Evolutionary conservation across 2,797 vertebrate species (phyloP), one percentile per base, ranked within the genome.

Genomic region (Miichthys miiuy): DNA sequence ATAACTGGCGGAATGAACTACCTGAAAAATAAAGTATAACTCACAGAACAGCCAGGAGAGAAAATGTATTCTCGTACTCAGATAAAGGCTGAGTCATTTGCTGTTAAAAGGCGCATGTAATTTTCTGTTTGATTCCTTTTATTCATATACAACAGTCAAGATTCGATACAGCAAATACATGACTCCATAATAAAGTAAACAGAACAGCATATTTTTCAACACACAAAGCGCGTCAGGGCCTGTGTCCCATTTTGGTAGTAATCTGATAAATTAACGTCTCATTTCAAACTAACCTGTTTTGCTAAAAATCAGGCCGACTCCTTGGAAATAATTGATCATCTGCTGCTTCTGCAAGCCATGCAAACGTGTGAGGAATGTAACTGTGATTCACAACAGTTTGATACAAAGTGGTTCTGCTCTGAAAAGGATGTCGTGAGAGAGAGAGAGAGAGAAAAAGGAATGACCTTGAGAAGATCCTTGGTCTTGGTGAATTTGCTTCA

Each of bases 391-490:
- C 14, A 8, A 27, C 21, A 65, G 16, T 30, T 42, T 56, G 48
- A 57, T 72, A 50, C 55, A 72, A 69, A 72, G 55, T 63, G 74
- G 5, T 46, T 67, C 48, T 70, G 73, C 66, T 62, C 16, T 73
- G 41, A 83, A 81, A 79, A 65, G 7, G 44, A 58, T 73, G 67
- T 70, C 14, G 27, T 61, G 50, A 80, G 13, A 46, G 60, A 77
- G 47, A 27, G 30, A 30, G 30, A 6, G 30, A 30, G 10, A 70
- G 11, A 54, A 76, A 75, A 66, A 61, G n/a, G 6, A 77, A 75
- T 79, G 82, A 90, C 92, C 92, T 92, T 93, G 80, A 88, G 65
- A 17, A 7, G 55, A 82, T 88, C 78, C 74, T 91, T 83, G 55
- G 60, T 81, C 23, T 75, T 62, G 66, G 62, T 84, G n/a, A 75